Percentiles rank a stretch among this genome's conserved stretches.
Conservation (phyloP, 1,140 invertebrate species). For the Drosophila arawakana region DNA sequence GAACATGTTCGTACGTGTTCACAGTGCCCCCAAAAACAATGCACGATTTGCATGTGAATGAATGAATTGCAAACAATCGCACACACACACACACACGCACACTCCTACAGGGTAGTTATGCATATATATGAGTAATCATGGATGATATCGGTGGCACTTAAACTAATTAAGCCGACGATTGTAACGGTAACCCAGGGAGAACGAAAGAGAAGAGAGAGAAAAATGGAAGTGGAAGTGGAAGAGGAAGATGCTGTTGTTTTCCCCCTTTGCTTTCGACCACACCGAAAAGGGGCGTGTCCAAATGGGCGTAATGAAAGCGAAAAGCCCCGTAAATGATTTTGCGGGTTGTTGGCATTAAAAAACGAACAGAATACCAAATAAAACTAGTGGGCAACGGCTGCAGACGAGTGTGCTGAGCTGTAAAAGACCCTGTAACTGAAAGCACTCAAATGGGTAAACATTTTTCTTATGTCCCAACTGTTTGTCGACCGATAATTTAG, state of each 20-base stretch:
- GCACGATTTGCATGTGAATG: slow-evolving; percentile 13
- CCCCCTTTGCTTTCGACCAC: neutral
- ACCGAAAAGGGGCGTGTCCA: neutral
- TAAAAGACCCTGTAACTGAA: too few relatives aligned
- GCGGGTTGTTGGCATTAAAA: slow-evolving; percentile 41
- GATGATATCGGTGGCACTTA: slow-evolving; percentile 42
- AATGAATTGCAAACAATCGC: slow-evolving; percentile 24
- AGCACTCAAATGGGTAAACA: too few relatives aligned
- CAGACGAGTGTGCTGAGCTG: too few relatives aligned
- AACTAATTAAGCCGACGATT: slow-evolving; percentile 53
- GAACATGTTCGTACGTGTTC: slow-evolving; percentile 1
- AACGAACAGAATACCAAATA: neutral
- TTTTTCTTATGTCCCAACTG: too few relatives aligned
- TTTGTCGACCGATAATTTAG: too few relatives aligned
- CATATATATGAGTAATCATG: neutral
- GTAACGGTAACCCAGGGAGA: slow-evolving; percentile 20
- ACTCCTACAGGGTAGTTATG: neutral
- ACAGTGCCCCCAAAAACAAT: neutral
- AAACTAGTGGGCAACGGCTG: too few relatives aligned
- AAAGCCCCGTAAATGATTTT: slow-evolving; percentile 51
- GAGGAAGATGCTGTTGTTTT: neutral
- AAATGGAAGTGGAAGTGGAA: neutral
- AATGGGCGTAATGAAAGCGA: slow-evolving; percentile 32
- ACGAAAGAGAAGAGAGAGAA: neutral
- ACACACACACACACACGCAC: neutral